phyloP scores from a whole-genome alignment of 2,113 vertebrate species.

The Chitala chitala region DNA sequence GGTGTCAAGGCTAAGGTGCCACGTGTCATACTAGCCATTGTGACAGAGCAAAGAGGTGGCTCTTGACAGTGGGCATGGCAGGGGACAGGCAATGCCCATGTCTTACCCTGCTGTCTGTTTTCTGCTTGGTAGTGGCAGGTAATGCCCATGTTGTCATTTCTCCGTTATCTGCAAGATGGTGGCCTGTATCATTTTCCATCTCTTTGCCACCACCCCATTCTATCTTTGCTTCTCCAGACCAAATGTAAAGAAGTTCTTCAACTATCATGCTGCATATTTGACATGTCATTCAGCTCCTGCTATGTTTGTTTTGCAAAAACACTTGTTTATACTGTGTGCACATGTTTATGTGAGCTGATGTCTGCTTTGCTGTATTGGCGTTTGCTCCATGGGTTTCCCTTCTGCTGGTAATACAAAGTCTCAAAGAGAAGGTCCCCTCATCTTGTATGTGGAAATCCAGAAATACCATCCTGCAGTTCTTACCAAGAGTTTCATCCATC shows the following conservation, averaged over 20 bases:
- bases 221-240: background rate
- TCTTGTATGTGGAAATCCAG: no score
- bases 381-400: background rate
- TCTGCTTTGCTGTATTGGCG: background rate
- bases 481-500: no score
- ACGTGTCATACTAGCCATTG: background rate
- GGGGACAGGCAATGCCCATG: background rate
- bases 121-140: background rate
- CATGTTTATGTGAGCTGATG: background rate
- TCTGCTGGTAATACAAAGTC: background rate
- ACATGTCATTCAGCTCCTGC: background rate
- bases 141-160: background rate
- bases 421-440: background rate
- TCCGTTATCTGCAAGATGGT: slow-evolving; percentile 1
- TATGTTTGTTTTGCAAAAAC: background rate
- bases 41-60: background rate
- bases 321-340: no score
- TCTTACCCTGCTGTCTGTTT: background rate
- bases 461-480: no score
- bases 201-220: background rate
- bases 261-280: background rate
- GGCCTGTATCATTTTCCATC: background rate
- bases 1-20: slow-evolving; percentile 3
- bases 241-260: background rate
- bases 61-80: background rate